These are phyloP conservation scores for Synanthedon vespiformis DNA, from an alignment of 2,888 invertebrate genomes.

Conservation along the genomic window DNA sequence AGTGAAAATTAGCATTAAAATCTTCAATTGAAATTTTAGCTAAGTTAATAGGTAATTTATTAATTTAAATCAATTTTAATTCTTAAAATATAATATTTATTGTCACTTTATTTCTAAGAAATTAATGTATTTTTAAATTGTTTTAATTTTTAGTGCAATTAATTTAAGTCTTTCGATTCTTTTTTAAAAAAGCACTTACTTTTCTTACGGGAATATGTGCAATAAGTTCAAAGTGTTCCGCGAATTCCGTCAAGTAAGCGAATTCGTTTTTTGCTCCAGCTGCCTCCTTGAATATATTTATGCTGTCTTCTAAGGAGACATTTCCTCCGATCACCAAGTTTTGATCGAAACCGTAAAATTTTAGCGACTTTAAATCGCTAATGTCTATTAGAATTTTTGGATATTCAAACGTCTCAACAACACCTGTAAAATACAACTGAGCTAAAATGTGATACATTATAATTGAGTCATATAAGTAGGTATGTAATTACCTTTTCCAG, in stretches of 20 bases:
- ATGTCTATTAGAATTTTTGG: conserved; percentile 45
- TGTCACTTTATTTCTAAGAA: too few relatives aligned
- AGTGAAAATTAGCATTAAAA: too few relatives aligned
- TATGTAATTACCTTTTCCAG: conserved; percentile 73
- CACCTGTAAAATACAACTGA: conserved; percentile 25
- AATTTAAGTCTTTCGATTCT: too few relatives aligned
- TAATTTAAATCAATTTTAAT: too few relatives aligned
- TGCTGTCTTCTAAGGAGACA: conserved; percentile 67
- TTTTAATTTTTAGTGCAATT: background rate
- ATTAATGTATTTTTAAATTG: too few relatives aligned
- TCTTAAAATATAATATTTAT: too few relatives aligned
- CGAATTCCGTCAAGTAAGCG: conserved; percentile 64
- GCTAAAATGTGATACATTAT: too few relatives aligned
- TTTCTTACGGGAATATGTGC: conserved; percentile 75
- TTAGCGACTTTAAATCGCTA: conserved; percentile 36
- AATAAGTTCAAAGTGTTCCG: conserved; percentile 70
- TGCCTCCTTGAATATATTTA: conserved; percentile 50
- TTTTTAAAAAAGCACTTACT: conserved; percentile 32
- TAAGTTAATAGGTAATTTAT: too few relatives aligned
- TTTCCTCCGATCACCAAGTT: conserved; percentile 69
- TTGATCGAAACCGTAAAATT: conserved; percentile 35
- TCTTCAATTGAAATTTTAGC: too few relatives aligned
- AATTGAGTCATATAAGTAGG: background rate
- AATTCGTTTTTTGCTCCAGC: conserved; percentile 46
- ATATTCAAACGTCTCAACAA: conserved; percentile 36